Percentiles rank a stretch among this genome's conserved stretches.
Conservation (phyloP, 2,888 invertebrate species). For the Microctonus aethiopoides region DNA sequence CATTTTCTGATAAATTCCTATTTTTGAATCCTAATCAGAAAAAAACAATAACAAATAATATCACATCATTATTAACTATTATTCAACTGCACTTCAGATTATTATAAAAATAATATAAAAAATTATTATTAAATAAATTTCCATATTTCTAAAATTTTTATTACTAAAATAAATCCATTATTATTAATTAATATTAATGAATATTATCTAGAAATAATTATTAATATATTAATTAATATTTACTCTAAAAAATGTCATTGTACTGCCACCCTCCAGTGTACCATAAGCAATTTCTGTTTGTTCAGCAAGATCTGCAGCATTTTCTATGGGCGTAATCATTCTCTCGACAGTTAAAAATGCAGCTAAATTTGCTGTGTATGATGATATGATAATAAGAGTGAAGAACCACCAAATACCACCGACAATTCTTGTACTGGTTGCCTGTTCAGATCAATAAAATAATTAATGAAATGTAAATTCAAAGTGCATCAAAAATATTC, state of each 20-base stretch:
- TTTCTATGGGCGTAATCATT: conserved; percentile 95
- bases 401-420: conserved; percentile 99
- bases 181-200: neutral
- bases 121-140: no score
- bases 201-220: neutral
- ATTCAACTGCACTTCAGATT: no score
- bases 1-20: conserved; percentile 93
- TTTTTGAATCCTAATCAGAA: conserved; percentile 80
- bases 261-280: conserved; percentile 92
- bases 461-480: neutral
- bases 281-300: conserved; percentile 96
- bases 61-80: no score
- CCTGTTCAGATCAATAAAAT: conserved; percentile 68
- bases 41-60: no score
- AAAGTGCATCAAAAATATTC: no score
- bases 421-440: conserved; percentile 93
- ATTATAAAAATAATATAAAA: no score
- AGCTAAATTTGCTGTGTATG: conserved; percentile 97
- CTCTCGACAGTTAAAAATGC: conserved; percentile 98
- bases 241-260: conserved; percentile 97
- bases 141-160: no score
- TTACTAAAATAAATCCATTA: no score
- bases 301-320: conserved; percentile 93
- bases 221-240: conserved; percentile 53
- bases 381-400: conserved; percentile 97